These are phyloP conservation scores for Perca flavescens DNA, from an alignment of 2,113 vertebrate genomes.

Conservation along the genomic window DNA sequence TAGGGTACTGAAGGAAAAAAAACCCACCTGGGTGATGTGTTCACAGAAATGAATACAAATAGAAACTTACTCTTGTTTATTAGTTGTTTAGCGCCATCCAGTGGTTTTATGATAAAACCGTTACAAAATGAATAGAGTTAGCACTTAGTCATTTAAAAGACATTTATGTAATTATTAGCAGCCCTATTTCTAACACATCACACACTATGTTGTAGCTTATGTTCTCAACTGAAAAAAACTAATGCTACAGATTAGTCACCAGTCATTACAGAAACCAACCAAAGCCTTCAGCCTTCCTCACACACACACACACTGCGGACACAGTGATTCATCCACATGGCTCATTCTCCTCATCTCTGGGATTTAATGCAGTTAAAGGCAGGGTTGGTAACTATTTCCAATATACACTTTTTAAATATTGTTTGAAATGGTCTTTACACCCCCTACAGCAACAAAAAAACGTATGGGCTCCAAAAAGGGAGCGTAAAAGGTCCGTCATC, in stretches of 20 bases:
- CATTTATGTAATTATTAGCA: too few relatives aligned
- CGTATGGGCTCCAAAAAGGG: too few relatives aligned
- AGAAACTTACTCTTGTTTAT: background rate
- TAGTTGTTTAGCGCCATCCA: slow-evolving; percentile 17
- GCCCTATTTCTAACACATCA: background rate
- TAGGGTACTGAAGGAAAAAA: background rate
- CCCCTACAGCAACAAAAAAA: too few relatives aligned
- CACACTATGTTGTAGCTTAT: background rate
- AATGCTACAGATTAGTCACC: background rate
- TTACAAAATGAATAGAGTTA: background rate
- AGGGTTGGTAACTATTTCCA: too few relatives aligned
- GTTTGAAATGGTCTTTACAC: too few relatives aligned
- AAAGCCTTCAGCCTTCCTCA: background rate
- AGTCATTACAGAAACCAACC: background rate
- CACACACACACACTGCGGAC: background rate
- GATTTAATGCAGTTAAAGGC: too few relatives aligned
- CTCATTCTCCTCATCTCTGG: too few relatives aligned
- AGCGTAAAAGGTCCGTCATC: too few relatives aligned
- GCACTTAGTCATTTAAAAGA: too few relatives aligned
- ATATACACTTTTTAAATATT: too few relatives aligned
- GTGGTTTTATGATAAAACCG: background rate
- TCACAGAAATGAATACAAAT: background rate
- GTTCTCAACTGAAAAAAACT: background rate
- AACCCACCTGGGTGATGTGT: too few relatives aligned
- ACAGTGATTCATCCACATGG: too few relatives aligned